These are phyloP conservation scores for Struthio camelus DNA, from an alignment of 2,113 vertebrate species.

Conservation along the genomic window DNA sequence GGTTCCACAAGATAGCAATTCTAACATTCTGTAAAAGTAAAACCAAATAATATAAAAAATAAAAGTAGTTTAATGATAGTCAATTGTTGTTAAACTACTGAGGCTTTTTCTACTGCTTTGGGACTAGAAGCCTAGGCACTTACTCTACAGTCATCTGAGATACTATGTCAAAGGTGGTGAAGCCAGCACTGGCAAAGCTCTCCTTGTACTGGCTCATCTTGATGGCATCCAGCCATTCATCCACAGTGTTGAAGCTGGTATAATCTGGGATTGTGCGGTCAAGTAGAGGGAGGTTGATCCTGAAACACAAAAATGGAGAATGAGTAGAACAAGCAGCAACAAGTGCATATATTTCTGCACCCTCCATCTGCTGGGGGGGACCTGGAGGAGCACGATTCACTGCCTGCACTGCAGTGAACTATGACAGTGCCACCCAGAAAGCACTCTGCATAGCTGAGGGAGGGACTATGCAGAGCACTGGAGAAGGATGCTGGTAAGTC, in stretches of 20 bases:
- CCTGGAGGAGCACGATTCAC: not conserved
- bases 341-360: not conserved
- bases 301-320: constrained; percentile 55
- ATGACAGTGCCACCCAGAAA: not conserved
- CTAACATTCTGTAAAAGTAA: not conserved
- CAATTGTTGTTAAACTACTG: not conserved
- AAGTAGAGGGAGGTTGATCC: constrained; percentile 91
- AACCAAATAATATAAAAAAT: not conserved
- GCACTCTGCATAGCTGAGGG: not conserved
- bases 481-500: not conserved
- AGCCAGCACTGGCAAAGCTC: constrained; percentile 88
- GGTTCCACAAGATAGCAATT: not conserved
- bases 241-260: constrained; percentile 92
- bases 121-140: constrained; percentile 61
- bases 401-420: fast-evolving
- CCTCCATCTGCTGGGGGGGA: not conserved
- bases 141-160: constrained; percentile 98
- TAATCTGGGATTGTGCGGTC: constrained; percentile 95
- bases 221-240: constrained; percentile 96
- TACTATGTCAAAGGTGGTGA: constrained; percentile 90
- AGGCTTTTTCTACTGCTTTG: not conserved
- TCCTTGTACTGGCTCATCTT: constrained; percentile 99
- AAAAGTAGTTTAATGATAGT: not conserved
- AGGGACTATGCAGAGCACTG: not conserved
- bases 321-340: not conserved